Percentiles rank a stretch among this genome's conserved stretches.
phyloP scores from a whole-genome alignment of 1,140 invertebrate species.

The Lucilia sericata region DNA sequence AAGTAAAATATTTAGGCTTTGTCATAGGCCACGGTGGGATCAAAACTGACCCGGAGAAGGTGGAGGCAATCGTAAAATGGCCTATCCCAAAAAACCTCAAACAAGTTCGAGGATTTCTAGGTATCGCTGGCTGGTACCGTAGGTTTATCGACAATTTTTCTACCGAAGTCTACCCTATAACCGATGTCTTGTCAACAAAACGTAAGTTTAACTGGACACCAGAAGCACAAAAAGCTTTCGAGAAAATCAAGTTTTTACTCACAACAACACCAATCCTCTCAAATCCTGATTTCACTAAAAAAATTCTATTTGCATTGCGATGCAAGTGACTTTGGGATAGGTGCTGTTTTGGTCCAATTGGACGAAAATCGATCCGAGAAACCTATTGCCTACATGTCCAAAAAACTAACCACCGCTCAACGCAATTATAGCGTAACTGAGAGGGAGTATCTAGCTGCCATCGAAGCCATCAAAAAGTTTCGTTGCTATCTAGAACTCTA shows the following conservation, averaged over 20 bases:
- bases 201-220: conserved; percentile 27
- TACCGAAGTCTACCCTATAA: conserved; percentile 56
- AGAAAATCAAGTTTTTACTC: conserved; percentile 42
- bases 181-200: conserved; percentile 56
- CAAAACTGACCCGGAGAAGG: conserved; percentile 39
- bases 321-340: conserved; percentile 34
- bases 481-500: no score
- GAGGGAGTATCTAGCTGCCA: no score
- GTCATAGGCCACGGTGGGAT: conserved; percentile 37
- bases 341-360: no score
- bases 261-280: conserved; percentile 51
- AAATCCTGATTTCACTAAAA: conserved; percentile 53
- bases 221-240: conserved; percentile 31
- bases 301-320: conserved; percentile 50
- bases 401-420: no score
- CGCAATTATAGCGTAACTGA: no score
- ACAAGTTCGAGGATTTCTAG: conserved; percentile 46
- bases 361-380: no score
- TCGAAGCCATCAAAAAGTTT: no score
- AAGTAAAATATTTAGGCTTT: conserved; percentile 42
- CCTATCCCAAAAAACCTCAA: not conserved
- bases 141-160: conserved; percentile 64
- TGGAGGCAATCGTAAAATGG: not conserved
- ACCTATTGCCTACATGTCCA: no score
- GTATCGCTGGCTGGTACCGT: conserved; percentile 58